Evolutionary conservation across 2,797 vertebrate species (phyloP), one percentile per base, ranked within the genome.

Genomic region (Argya squamiceps): DNA sequence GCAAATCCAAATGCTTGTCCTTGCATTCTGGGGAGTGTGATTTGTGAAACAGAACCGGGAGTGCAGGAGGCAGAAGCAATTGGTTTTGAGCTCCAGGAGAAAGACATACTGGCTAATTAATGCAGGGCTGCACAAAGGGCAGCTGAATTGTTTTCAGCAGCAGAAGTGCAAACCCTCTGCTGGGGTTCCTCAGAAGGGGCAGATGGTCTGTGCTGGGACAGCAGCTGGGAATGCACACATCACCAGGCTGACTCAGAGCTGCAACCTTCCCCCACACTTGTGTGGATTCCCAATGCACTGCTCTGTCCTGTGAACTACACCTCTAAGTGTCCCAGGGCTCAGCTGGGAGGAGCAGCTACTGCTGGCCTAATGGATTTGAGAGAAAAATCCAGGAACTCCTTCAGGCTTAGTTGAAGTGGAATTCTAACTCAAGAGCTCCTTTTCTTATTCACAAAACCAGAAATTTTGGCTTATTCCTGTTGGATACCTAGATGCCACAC

Each of bases 261-360:
- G 49, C 3, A 32, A 84, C 10, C 17, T 47, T 74, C 34, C 56
- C 53, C 49, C 34, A 64, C 32, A 44, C 32, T 44, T 64, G 5
- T 7, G 30, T 2, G 6, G 23, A 52, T 20, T 89, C 74, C 47
- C 34, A 63, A 11, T 14, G 36, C 47, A 88, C 12, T 49, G 17
- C 32, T 44, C 44, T 37, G 29, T 12, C 27, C 39, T 19, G 15
- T n/a, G 26, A 93, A 81, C 32, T 27, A 76, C 1, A 5, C 5
- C 17, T 4, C 0, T 5, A 52, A 29, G 7, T 21, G 29, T 64
- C 15, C 15, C 56, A 32, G 14, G 12, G 10, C 26, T 67, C 41
- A 77, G 0, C 10, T 37, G 6, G 18, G 32, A 70, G 49, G 13
- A 60, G 29, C 10, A 2, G 1, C 11, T 67, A 27, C 5, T 47